These are phyloP conservation scores for Scolopax mira DNA, from an alignment of 2,113 vertebrate species.

Conservation along the genomic window DNA sequence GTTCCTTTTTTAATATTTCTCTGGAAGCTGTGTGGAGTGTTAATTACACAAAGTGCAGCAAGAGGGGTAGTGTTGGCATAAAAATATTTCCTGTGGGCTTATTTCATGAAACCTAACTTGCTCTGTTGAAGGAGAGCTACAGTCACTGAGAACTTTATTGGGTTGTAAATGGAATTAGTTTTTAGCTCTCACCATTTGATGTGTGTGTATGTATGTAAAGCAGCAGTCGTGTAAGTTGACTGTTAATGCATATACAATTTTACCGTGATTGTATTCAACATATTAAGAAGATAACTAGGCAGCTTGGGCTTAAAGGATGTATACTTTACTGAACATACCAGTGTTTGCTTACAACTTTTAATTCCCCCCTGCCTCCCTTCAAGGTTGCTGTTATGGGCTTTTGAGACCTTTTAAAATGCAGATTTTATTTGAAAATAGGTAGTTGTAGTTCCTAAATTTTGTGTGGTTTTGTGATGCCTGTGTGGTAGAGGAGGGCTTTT, in stretches of 20 bases:
- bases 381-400: neutral
- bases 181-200: neutral
- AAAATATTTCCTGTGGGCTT: neutral
- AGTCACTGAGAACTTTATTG: neutral
- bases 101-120: neutral
- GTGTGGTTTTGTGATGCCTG: neutral
- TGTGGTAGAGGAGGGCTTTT: neutral
- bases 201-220: neutral
- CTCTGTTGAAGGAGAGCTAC: neutral
- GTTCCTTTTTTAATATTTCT: neutral
- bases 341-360: neutral
- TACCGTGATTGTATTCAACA: neutral
- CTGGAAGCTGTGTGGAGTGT: neutral
- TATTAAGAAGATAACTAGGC: neutral
- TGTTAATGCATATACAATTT: neutral
- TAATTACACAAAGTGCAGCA: neutral
- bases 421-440: neutral
- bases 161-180: neutral
- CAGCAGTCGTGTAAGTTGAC: neutral
- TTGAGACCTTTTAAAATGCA: neutral
- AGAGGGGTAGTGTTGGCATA: neutral
- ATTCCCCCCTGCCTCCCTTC: fast-evolving
- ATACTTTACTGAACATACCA: neutral
- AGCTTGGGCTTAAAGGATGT: neutral
- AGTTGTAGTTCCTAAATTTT: neutral